Percentiles rank a stretch among this genome's conserved stretches.
Evolutionary conservation across 2,797 vertebrate genomes (phyloP).

Genomic region (Scleropages formosus): DNA sequence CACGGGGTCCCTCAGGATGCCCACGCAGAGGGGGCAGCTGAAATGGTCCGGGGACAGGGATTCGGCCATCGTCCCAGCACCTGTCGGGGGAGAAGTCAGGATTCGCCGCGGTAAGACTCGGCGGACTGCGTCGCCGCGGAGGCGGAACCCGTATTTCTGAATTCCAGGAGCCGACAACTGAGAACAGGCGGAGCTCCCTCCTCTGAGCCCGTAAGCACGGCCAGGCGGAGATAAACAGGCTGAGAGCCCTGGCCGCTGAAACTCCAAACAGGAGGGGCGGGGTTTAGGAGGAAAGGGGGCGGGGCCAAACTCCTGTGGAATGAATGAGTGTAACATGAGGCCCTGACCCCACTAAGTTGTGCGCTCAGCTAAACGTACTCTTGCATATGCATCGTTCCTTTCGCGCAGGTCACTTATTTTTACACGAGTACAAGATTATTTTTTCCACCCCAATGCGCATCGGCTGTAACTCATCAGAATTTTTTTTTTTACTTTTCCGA

Average conservation of each 20-base stretch:
- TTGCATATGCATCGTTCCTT: slow-evolving; percentile 40
- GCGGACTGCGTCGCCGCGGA: not conserved
- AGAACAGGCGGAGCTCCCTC: slow-evolving; percentile 71
- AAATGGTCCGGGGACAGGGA: slow-evolving; percentile 73
- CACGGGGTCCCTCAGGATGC: slow-evolving; percentile 73
- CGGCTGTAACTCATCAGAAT: too few relatives aligned
- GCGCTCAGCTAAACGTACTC: slow-evolving; percentile 28
- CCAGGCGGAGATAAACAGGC: slow-evolving; percentile 75
- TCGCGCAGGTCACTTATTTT: slow-evolving; percentile 46
- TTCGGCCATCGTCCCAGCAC: slow-evolving; percentile 63
- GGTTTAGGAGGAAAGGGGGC: slow-evolving; percentile 39
- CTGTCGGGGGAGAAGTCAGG: slow-evolving; percentile 37
- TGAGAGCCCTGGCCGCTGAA: slow-evolving; percentile 57
- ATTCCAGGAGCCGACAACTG: slow-evolving; percentile 81
- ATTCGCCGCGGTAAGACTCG: too few relatives aligned
- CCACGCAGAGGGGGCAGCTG: slow-evolving; percentile 76
- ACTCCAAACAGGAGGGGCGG: slow-evolving; percentile 45
- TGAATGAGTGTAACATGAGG: slow-evolving; percentile 58
- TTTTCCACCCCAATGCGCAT: not conserved
- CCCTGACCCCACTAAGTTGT: slow-evolving; percentile 44
- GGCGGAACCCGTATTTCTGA: slow-evolving; percentile 68
- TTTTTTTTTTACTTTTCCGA: too few relatives aligned
- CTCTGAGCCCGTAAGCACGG: slow-evolving; percentile 64
- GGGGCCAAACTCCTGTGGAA: slow-evolving; percentile 47
- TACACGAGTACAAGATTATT: not conserved